phyloP scores from a whole-genome alignment of 1,140 invertebrate species.

The Drosophila santomea region DNA sequence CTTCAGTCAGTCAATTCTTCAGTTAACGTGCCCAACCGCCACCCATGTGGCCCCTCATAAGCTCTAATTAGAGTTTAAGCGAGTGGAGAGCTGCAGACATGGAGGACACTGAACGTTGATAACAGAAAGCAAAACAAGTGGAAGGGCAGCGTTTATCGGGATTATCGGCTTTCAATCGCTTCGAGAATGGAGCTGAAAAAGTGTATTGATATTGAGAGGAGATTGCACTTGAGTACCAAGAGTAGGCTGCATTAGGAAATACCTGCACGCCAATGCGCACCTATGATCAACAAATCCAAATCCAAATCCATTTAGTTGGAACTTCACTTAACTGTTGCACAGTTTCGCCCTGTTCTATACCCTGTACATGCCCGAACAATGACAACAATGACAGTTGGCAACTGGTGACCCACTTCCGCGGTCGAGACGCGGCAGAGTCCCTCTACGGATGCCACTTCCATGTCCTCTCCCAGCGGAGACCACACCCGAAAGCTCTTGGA shows the following conservation, averaged over 20 bases:
- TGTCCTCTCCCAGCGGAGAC: constrained; percentile 7
- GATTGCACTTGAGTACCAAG: no score
- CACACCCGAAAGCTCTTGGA: constrained; percentile 26
- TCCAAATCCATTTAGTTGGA: no score
- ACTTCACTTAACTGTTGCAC: constrained; percentile 11
- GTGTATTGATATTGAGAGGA: no score
- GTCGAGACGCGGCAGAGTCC: constrained; percentile 1
- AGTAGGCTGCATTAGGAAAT: no score
- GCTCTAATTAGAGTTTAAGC: constrained; percentile 71
- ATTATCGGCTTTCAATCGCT: background rate
- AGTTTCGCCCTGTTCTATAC: background rate
- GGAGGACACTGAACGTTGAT: no score
- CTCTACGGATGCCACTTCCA: background rate
- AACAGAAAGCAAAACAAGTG: constrained; percentile 9
- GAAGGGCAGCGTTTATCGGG: background rate
- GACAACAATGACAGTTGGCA: constrained; percentile 30
- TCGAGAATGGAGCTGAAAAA: no score
- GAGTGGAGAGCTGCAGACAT: constrained; percentile 32
- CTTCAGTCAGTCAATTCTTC: constrained; percentile 35
- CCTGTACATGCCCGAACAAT: background rate
- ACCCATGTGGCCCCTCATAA: constrained; percentile 42
- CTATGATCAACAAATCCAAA: no score
- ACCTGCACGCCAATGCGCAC: no score
- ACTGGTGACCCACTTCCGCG: constrained; percentile 68
- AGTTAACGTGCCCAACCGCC: constrained; percentile 7